A percentile compares a stretch with the other conserved stretches of the same genome.
These are phyloP conservation scores for Aleiodes leptofemur DNA, from an alignment of 2,888 invertebrate species.

Conservation along the genomic window DNA sequence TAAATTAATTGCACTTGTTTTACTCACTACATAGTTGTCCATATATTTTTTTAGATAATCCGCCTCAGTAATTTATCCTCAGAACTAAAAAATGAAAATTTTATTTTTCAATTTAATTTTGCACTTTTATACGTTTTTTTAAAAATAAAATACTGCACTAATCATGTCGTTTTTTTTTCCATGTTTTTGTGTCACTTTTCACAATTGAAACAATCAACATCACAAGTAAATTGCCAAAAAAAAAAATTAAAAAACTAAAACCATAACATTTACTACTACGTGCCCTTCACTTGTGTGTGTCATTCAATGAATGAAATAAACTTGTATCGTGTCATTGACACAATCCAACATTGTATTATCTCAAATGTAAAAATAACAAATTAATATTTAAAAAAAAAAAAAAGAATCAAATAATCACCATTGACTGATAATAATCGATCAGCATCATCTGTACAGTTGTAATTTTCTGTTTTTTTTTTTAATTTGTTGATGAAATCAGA, in stretches of 20 bases:
- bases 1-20: neutral
- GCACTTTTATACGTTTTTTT: neutral
- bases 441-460: conserved; percentile 46
- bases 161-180: neutral
- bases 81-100: conserved; percentile 63
- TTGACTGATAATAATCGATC: conserved; percentile 41
- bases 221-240: conserved; percentile 4
- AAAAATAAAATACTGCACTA: conserved; percentile 7
- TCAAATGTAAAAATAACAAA: neutral
- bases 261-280: neutral
- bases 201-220: conserved; percentile 2
- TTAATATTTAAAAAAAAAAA: neutral
- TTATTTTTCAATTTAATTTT: neutral
- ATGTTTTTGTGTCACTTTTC: conserved; percentile 38
- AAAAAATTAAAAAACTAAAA: conserved; percentile 21
- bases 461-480: conserved; percentile 28
- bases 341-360: neutral
- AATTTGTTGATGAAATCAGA: neutral
- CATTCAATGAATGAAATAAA: neutral
- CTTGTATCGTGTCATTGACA: neutral
- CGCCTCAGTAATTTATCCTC: conserved; percentile 66
- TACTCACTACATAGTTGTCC: conserved; percentile 81
- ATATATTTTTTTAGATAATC: conserved; percentile 68
- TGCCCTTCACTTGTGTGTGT: neutral
- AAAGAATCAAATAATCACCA: conserved; percentile 45